These are phyloP conservation scores for Brachylomia viminalis DNA, from an alignment of 2,888 invertebrate species.

Conservation along the genomic window DNA sequence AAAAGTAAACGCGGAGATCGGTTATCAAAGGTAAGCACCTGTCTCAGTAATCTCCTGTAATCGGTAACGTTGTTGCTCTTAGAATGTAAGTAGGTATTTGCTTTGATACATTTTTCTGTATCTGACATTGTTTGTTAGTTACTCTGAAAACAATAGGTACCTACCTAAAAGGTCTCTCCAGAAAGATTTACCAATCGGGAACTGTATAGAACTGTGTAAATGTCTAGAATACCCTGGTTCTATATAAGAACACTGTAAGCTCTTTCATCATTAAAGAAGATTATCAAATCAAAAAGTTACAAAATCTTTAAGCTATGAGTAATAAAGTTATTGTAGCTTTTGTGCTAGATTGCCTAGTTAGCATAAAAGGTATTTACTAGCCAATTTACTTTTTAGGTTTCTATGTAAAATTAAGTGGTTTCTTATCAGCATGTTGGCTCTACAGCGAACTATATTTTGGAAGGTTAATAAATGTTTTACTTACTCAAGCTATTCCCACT, in stretches of 20 bases:
- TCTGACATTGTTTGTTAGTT: not conserved
- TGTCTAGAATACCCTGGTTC: not conserved
- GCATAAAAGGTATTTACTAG: slow-evolving; percentile 30
- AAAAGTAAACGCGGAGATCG: not conserved
- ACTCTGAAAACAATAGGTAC: too few relatives aligned
- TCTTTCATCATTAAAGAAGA: not conserved
- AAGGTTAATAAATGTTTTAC: too few relatives aligned
- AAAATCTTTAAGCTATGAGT: not conserved
- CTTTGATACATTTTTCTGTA: not conserved
- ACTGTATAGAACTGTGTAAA: too few relatives aligned
- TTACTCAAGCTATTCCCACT: not conserved
- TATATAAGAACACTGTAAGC: not conserved
- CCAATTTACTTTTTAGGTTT: slow-evolving; percentile 21
- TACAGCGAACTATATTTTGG: not conserved
- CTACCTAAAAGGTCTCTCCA: not conserved
- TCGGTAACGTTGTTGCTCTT: not conserved
- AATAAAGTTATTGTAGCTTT: slow-evolving; percentile 14
- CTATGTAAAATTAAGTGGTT: not conserved
- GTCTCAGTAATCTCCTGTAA: slow-evolving; percentile 1
- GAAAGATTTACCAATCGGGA: too few relatives aligned
- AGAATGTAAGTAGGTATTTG: not conserved
- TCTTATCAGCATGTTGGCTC: slow-evolving; percentile 12
- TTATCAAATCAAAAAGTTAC: not conserved
- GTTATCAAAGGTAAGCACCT: not conserved
- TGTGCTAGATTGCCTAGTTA: slow-evolving; percentile 21